A percentile compares a stretch with the other conserved stretches of the same genome.
These are phyloP conservation scores for Stomatorhinus walkeri DNA, from an alignment of 2,797 vertebrate species.

Conservation along the genomic window DNA sequence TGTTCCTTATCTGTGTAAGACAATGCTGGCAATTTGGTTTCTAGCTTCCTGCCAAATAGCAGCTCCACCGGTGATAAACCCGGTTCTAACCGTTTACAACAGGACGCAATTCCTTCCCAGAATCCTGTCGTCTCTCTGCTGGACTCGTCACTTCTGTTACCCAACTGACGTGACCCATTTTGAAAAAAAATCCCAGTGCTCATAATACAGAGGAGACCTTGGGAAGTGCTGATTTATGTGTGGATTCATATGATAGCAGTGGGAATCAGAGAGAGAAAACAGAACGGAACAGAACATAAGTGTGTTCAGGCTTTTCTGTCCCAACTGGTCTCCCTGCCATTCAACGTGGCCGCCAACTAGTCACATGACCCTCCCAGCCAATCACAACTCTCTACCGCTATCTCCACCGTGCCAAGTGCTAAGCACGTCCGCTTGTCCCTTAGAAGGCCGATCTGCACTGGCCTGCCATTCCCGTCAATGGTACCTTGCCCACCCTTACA, in stretches of 20 bases:
- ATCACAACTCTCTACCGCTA: background rate
- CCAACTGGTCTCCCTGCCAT: background rate
- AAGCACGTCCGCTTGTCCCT: background rate
- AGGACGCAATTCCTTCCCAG: background rate
- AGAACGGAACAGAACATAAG: background rate
- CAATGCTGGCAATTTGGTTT: background rate
- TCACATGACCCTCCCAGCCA: background rate
- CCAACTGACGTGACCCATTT: background rate
- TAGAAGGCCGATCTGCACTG: background rate
- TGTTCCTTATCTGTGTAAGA: background rate
- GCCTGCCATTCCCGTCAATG: background rate
- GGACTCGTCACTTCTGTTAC: background rate
- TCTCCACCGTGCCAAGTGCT: background rate
- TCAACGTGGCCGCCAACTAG: background rate
- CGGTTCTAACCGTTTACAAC: background rate
- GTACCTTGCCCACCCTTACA: background rate
- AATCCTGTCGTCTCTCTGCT: background rate
- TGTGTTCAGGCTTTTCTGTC: background rate
- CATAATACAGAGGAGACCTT: background rate
- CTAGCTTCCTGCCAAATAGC: background rate
- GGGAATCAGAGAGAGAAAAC: background rate
- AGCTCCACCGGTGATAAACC: background rate
- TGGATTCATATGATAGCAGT: background rate
- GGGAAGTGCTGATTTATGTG: background rate
- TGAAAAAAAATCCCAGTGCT: background rate